Evolutionary conservation across 1,140 invertebrate species (phyloP).

Genomic region (Pristionchus pacificus): DNA sequence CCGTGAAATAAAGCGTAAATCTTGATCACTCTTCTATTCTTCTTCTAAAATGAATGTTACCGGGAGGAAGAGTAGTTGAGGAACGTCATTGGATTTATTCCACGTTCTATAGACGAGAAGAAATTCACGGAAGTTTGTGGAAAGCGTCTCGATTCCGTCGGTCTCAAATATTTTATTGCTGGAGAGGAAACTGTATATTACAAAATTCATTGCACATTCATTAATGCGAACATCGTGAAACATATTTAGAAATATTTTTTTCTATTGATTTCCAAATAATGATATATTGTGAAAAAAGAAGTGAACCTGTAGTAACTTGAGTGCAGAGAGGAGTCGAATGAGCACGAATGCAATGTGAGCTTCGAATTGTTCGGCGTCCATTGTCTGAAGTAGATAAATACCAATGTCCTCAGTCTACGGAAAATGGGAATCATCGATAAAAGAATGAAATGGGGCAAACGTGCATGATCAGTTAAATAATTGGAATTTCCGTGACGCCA

Average conservation of each 20-base stretch:
- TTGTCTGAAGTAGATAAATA: conserved; percentile 17
- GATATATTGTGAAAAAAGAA: neutral
- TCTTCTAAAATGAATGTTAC: conserved; percentile 8
- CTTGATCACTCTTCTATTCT: too few relatives aligned
- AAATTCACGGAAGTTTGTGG: conserved; percentile 68
- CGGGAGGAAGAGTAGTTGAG: conserved; percentile 69
- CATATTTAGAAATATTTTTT: too few relatives aligned
- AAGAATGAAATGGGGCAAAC: too few relatives aligned
- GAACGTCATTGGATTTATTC: conserved; percentile 49
- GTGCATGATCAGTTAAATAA: too few relatives aligned
- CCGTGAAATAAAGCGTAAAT: neutral
- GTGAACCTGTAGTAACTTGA: conserved; percentile 71
- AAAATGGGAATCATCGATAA: too few relatives aligned
- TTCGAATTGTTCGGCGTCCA: conserved; percentile 36
- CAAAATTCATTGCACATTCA: too few relatives aligned
- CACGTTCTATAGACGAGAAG: conserved; percentile 60
- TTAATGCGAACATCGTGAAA: too few relatives aligned
- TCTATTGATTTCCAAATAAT: too few relatives aligned
- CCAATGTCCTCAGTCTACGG: too few relatives aligned
- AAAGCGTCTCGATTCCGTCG: conserved; percentile 73
- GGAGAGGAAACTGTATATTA: conserved; percentile 75
- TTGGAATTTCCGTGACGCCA: conserved; percentile 6
- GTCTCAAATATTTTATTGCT: conserved; percentile 77
- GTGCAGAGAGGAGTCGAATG: conserved; percentile 73
- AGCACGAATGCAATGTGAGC: conserved; percentile 69